Evolutionary conservation across 2,888 invertebrate species (phyloP).

Genomic region (Tridacna gigas): DNA sequence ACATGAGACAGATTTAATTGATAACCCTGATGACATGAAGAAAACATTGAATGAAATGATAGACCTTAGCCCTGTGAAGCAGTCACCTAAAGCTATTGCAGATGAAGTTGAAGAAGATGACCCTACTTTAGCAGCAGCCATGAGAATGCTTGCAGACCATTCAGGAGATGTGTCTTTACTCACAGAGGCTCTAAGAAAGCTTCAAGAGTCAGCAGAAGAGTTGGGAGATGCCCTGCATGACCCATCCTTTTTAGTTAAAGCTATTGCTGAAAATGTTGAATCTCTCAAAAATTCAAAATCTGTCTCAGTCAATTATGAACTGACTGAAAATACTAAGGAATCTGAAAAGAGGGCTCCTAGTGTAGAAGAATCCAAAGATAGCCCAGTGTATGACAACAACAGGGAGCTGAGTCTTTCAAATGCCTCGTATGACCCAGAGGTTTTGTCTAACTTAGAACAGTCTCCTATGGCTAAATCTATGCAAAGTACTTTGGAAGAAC

Average conservation of each 20-base stretch:
- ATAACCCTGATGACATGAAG: slow-evolving; percentile 53
- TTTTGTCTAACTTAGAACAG: background rate
- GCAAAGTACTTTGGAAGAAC: slow-evolving; percentile 52
- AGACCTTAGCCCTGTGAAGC: slow-evolving; percentile 56
- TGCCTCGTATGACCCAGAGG: background rate
- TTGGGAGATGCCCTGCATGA: slow-evolving; percentile 53
- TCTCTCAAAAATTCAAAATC: slow-evolving; percentile 21
- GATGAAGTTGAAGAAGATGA: slow-evolving; percentile 38
- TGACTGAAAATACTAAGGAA: background rate
- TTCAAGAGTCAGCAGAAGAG: slow-evolving; percentile 59
- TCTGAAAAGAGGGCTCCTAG: background rate
- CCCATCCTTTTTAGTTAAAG: slow-evolving; percentile 58
- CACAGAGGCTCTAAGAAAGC: slow-evolving; percentile 54
- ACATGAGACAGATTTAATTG: slow-evolving; percentile 41
- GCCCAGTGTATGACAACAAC: background rate
- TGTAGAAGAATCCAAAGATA: background rate
- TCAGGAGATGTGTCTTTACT: slow-evolving; percentile 51
- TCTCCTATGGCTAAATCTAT: slow-evolving; percentile 49
- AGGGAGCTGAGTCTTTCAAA: background rate
- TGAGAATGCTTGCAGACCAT: slow-evolving; percentile 63
- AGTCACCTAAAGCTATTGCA: slow-evolving; percentile 33
- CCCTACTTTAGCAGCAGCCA: slow-evolving; percentile 49
- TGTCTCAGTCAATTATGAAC: background rate
- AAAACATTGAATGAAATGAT: slow-evolving; percentile 59
- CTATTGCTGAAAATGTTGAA: slow-evolving; percentile 60